Evolutionary conservation across 2,113 vertebrate species (phyloP), one percentile per base, ranked within the genome.

Genomic region (Sturnus vulgaris): DNA sequence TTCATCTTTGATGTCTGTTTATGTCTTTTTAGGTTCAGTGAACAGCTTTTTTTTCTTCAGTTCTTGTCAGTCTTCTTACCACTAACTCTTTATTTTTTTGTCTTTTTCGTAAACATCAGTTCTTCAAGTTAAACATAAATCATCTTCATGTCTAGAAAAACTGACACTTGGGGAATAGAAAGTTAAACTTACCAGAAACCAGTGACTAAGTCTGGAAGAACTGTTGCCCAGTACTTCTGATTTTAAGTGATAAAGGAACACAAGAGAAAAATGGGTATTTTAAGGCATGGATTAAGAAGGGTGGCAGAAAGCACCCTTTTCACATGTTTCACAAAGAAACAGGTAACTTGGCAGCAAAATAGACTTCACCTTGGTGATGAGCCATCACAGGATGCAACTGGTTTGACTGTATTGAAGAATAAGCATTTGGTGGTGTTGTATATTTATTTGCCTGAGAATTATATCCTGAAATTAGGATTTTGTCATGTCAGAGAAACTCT

Each of bases 311-410:
- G 2, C 14, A 39, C 10, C 39, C 39, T 39, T 39, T 39, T 39
- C 39, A 39, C 39, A 39, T 76, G 4, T 55, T 77, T 64, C 5
- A 31, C 10, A 23, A 50, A 18, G 55, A 70, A 69, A 61, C 5
- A 16, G 2, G 18, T 33, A 15, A 50, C 28, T n/a, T 55, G 30
- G 14, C 10, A 35, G 6, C 17, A 18, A 68, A 88, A 71, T 3
- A 40, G 13, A 31, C 12, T n/a, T 71, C 11, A 30, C 4, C 12
- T 30, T 42, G 7, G 9, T 46, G 28, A 56, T 22, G 5, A 44
- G 33, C 5, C 15, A 63, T 20, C 0, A 0, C 5, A 42, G 20
- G 9, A 46, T 1, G 1, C 19, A 8, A 39, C 23, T 25, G 8
- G 4, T 85, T 83, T 69, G 11, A 14, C 11, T 46, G 4, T 19